These are phyloP conservation scores for Lethrus apterus DNA, from an alignment of 1,140 invertebrate genomes.

Conservation along the genomic window DNA sequence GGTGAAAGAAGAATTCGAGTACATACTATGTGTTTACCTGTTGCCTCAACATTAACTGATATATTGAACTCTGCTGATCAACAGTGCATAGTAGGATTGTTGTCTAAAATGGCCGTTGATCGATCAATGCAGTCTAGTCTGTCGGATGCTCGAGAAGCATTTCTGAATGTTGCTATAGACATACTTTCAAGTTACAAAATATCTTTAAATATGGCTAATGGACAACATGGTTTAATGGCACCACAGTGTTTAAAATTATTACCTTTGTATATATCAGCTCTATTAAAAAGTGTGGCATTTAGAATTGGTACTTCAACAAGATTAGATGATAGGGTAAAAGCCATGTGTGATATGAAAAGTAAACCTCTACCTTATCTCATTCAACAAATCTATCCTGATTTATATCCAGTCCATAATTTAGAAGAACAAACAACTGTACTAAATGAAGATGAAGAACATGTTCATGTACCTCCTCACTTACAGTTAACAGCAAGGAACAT, in stretches of 20 bases:
- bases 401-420: conserved; percentile 83
- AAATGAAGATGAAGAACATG: conserved; percentile 47
- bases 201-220: conserved; percentile 55
- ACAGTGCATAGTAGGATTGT: conserved; percentile 84
- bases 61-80: conserved; percentile 90
- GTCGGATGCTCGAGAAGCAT: conserved; percentile 89
- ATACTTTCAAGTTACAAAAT: conserved; percentile 75
- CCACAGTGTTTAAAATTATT: conserved; percentile 70
- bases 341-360: conserved; percentile 91
- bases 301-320: conserved; percentile 77
- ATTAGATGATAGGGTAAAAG: conserved; percentile 86
- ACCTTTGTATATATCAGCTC: conserved; percentile 82
- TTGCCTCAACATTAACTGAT: conserved; percentile 75
- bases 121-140: conserved; percentile 77
- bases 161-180: conserved; percentile 93
- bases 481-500: conserved; percentile 64
- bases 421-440: conserved; percentile 54
- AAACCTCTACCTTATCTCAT: conserved; percentile 76
- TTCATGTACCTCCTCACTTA: conserved; percentile 55
- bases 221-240: conserved; percentile 58
- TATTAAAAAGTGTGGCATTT: conserved; percentile 88
- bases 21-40: conserved; percentile 91
- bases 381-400: conserved; percentile 83
- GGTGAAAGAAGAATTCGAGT: conserved; percentile 96
- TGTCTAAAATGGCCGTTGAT: conserved; percentile 97